Base-by-base conservation (phyloP, 2,113 vertebrate species). In the Dermatemys mawii region DNA sequence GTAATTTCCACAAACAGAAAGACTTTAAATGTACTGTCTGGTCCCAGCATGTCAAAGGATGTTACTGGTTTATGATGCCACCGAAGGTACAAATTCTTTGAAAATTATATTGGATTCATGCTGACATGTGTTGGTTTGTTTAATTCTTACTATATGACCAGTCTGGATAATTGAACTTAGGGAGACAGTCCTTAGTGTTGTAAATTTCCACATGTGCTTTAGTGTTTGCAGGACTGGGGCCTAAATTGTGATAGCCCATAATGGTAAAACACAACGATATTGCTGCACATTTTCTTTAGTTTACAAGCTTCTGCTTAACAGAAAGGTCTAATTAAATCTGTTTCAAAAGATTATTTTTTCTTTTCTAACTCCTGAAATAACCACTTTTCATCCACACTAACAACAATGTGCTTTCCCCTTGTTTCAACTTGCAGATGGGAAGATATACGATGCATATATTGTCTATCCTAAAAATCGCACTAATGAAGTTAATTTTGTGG, bases 371-470 rank as follows among this genome's bases (percentile, higher is more conserved):
- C 91, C 90, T 94, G 49, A 67, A 91, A 51, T 11, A 90, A 49
- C 44, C 24, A 80, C 5, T 41, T 90, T 27, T 92, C 78, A 89
- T 78, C 24, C 12, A 81, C 29, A n/a, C 49, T 93, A 41, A 83
- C 17, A n/a, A 54, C 26, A 11, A 44, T 19, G 13, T 4, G 6
- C 5, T 78, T 92, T 21, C 35, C 5, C 88, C 50, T 89, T 93
- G 13, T 51, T 97, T 92, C 95, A 17, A 14, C 63, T 97, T 95
- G 90, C 94, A 93, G 99, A 99, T 95, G 99, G 98, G 46, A 99
- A 99, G 94, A 86, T 98, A 85, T 99, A 99, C 6, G 99, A 99
- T 60, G 99, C 99, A 0, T 99, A 99, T 16, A 94, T 99, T 70
- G 98, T 99, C n/a, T 99, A 98, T 87, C 98, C 99, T 0, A 97